Evolutionary conservation across 1,140 invertebrate species (phyloP).

Genomic region (Lepidotrigona ventralis): DNA sequence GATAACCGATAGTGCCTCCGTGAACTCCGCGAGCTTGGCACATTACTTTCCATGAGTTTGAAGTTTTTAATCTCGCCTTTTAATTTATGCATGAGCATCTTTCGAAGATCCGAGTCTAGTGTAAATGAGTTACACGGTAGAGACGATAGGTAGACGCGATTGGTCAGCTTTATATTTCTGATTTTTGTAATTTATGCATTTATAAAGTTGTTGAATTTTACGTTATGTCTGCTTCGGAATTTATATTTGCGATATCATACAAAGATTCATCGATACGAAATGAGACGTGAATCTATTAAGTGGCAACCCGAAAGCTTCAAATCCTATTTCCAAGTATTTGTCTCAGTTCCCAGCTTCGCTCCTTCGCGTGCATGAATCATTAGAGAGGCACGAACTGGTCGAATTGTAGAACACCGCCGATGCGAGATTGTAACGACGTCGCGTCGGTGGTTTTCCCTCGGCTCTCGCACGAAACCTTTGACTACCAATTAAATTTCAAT

Average conservation of each 20-base stretch:
- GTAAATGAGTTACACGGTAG: neutral
- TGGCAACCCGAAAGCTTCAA: neutral
- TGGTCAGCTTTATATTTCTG: neutral
- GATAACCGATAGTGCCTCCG: constrained; percentile 14
- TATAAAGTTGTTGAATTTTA: neutral
- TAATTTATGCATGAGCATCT: neutral
- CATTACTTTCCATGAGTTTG: neutral
- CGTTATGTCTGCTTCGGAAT: neutral
- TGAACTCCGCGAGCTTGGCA: neutral
- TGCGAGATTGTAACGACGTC: neutral
- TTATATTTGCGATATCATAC: too few relatives aligned
- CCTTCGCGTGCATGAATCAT: neutral
- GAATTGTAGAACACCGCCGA: neutral
- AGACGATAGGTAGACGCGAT: neutral
- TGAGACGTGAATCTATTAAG: neutral
- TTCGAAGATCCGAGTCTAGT: neutral
- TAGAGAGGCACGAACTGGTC: neutral
- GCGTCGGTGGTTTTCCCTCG: neutral
- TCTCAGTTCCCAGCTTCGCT: neutral
- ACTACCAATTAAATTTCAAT: too few relatives aligned
- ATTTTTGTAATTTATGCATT: too few relatives aligned
- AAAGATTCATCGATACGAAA: neutral
- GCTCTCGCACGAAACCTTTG: too few relatives aligned
- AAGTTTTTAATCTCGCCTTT: neutral
- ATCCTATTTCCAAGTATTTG: neutral